phyloP scores from a whole-genome alignment of 2,797 vertebrate species.

The Mareca strepera region DNA sequence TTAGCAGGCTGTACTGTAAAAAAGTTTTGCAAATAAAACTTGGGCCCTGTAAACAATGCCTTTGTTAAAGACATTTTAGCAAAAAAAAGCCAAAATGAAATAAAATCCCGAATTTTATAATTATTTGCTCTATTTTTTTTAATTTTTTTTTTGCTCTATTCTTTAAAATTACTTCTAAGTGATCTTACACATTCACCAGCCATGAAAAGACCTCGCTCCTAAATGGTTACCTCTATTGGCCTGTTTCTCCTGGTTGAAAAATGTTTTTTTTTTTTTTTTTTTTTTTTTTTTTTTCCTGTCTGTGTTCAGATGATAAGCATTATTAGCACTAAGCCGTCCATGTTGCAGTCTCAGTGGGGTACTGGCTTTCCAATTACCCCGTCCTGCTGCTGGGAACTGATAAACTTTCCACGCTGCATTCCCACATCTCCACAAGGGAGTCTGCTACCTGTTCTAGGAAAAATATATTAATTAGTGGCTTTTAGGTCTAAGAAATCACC shows the following conservation, averaged over 20 bases:
- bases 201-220: background rate
- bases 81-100: background rate
- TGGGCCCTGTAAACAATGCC: background rate
- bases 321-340: background rate
- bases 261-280: background rate
- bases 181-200: background rate
- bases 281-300: background rate
- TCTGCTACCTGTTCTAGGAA: background rate
- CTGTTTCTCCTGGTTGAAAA: background rate
- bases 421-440: background rate
- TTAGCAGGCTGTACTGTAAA: background rate
- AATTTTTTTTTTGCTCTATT: background rate
- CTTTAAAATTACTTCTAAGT: background rate
- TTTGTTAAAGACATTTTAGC: background rate
- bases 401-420: background rate
- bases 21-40: background rate
- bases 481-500: background rate
- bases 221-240: background rate
- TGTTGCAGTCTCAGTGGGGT: background rate
- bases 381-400: constrained; percentile 23
- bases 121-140: background rate
- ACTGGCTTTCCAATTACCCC: constrained; percentile 7
- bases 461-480: constrained; percentile 28
- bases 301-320: constrained; percentile 19
- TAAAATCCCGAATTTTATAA: background rate